phyloP scores from a whole-genome alignment of 1,140 invertebrate genomes.

The Trichomalopsis sarcophagae region DNA sequence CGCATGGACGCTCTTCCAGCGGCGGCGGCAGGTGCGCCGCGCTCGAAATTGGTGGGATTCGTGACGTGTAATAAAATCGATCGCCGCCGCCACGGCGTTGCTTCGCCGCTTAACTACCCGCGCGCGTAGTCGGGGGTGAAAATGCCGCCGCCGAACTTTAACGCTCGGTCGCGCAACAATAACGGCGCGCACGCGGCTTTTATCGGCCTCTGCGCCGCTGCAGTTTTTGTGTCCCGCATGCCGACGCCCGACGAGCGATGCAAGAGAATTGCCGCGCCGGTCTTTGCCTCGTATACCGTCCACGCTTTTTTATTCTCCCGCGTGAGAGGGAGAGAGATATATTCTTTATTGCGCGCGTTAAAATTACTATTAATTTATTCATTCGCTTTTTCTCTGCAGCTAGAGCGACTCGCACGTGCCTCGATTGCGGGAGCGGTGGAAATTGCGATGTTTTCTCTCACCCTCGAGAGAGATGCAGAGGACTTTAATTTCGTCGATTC shows the following conservation, averaged over 20 bases:
- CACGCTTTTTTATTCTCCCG: background rate
- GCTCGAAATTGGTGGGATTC: slow-evolving; percentile 45
- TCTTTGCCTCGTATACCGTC: background rate
- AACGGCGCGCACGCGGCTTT: slow-evolving; percentile 53
- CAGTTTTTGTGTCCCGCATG: slow-evolving; percentile 45
- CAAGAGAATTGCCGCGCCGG: slow-evolving; percentile 11
- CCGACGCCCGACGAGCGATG: background rate
- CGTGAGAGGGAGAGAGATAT: background rate
- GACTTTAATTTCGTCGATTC: background rate
- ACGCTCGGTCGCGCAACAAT: slow-evolving; percentile 58
- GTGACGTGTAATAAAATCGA: slow-evolving; percentile 51
- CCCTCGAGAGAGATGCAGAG: background rate
- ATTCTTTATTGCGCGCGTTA: background rate
- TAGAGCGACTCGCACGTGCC: background rate
- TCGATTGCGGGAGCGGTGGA: background rate
- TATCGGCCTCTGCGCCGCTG: slow-evolving; percentile 44
- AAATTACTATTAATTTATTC: slow-evolving; percentile 40
- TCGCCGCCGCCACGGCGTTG: slow-evolving; percentile 9
- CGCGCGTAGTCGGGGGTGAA: slow-evolving; percentile 19
- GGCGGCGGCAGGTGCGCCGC: slow-evolving; percentile 20
- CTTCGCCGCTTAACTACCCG: background rate
- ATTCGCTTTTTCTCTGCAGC: background rate
- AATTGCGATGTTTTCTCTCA: too few species aligned
- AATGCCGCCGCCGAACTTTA: slow-evolving; percentile 56
- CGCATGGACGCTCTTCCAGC: slow-evolving; percentile 29